Conservation (phyloP, 2,113 vertebrate genomes). For the Ceuthmochares aereus region DNA sequence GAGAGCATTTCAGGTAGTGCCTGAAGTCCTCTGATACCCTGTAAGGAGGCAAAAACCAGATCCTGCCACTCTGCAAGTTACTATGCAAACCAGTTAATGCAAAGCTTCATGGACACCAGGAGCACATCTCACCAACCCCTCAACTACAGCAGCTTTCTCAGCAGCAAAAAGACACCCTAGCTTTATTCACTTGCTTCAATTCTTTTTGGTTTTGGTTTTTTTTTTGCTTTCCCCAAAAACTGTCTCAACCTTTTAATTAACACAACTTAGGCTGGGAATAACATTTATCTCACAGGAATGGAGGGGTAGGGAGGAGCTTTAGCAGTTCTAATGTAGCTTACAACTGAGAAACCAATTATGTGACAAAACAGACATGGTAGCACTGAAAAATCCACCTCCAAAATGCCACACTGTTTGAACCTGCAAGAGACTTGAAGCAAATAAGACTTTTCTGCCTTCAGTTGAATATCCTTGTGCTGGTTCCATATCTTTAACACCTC, state of each 20-base stretch:
- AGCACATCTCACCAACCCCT: background rate
- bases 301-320: background rate
- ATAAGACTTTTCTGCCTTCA: background rate
- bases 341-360: background rate
- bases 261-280: background rate
- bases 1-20: rapidly evolving
- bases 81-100: background rate
- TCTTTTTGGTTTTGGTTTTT: background rate
- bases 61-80: too few relatives aligned
- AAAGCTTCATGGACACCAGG: background rate
- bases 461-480: background rate
- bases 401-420: background rate
- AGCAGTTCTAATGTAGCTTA: background rate
- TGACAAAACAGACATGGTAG: too few relatives aligned
- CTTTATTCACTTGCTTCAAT: background rate
- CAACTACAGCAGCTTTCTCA: background rate
- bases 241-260: background rate
- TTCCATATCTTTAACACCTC: background rate
- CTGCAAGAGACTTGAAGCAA: background rate
- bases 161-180: background rate
- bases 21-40: background rate
- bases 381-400: background rate
- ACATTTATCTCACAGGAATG: background rate
- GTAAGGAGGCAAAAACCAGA: background rate
- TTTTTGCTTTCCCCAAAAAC: background rate